Percentiles rank a stretch among this genome's conserved stretches.
Conservation (phyloP, 1,140 invertebrate species). For the Pachypsylla venusta region DNA sequence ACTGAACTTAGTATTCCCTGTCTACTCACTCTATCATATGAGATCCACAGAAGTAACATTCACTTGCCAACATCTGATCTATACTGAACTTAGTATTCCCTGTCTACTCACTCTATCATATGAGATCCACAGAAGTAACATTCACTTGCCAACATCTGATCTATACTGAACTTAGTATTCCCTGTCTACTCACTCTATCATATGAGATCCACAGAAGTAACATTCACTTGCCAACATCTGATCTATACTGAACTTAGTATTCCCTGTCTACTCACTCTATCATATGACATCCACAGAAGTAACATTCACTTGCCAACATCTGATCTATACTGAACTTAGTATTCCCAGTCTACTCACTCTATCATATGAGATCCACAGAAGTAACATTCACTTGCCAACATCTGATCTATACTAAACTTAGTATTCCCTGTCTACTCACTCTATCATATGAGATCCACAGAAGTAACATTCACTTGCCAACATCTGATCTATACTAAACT, state of each 20-base stretch:
- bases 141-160: too few relatives aligned
- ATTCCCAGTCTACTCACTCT: not conserved
- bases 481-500: conserved; percentile 74
- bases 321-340: not conserved
- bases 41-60: conserved; percentile 88
- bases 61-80: conserved; percentile 75
- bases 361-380: too few relatives aligned
- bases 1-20: not conserved
- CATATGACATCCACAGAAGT: not conserved
- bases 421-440: conserved; percentile 30
- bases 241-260: too few relatives aligned
- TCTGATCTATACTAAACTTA: not conserved
- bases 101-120: too few relatives aligned
- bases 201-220: too few relatives aligned
- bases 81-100: conserved; percentile 63
- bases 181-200: too few relatives aligned
- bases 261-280: too few relatives aligned
- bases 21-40: conserved; percentile 60
- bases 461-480: conserved; percentile 83
- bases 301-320: not conserved
- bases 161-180: too few relatives aligned
- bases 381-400: too few relatives aligned
- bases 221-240: too few relatives aligned
- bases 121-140: too few relatives aligned
- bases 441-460: conserved; percentile 85